Conservation (phyloP, 1,140 invertebrate genomes). For the Drosophila fuyamai region DNA sequence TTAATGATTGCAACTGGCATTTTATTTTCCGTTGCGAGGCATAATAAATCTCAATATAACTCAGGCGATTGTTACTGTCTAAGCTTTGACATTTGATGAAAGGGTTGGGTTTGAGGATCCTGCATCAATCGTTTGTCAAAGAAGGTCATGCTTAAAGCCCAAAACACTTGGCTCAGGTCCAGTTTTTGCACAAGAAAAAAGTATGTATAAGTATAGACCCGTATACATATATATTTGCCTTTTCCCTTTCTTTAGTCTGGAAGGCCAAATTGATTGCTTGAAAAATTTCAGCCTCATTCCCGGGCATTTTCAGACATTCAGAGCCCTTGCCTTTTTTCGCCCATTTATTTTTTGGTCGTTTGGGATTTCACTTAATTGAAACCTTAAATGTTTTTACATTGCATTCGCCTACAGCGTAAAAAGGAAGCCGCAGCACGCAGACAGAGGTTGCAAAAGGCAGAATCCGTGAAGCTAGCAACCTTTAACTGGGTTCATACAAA, state of each 20-base stretch:
- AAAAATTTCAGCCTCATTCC: constrained; percentile 58
- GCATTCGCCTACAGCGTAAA: constrained; percentile 46
- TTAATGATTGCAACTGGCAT: constrained; percentile 59
- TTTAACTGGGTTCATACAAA: constrained; percentile 8
- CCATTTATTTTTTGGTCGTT: constrained; percentile 57
- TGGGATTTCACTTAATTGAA: constrained; percentile 80
- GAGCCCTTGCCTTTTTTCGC: constrained; percentile 35
- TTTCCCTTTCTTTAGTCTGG: constrained; percentile 29
- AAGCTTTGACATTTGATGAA: constrained; percentile 80
- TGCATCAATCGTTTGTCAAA: constrained; percentile 71
- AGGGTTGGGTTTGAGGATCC: constrained; percentile 44
- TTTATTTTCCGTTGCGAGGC: neutral
- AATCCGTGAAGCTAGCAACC: constrained; percentile 12
- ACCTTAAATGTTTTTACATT: constrained; percentile 82
- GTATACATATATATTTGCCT: constrained; percentile 23
- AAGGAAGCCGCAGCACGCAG: constrained; percentile 42
- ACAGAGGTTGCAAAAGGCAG: constrained; percentile 6
- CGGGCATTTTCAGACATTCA: constrained; percentile 44
- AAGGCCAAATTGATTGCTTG: constrained; percentile 73
- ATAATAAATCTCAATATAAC: constrained; percentile 81
- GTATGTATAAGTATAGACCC: constrained; percentile 4
- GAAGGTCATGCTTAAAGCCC: constrained; percentile 38
- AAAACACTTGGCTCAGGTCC: constrained; percentile 20
- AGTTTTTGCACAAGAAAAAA: constrained; percentile 4
- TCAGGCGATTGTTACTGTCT: constrained; percentile 72